Conservation (phyloP, 64 coral and sea anemone species). For the Actinia tenebrosa region DNA sequence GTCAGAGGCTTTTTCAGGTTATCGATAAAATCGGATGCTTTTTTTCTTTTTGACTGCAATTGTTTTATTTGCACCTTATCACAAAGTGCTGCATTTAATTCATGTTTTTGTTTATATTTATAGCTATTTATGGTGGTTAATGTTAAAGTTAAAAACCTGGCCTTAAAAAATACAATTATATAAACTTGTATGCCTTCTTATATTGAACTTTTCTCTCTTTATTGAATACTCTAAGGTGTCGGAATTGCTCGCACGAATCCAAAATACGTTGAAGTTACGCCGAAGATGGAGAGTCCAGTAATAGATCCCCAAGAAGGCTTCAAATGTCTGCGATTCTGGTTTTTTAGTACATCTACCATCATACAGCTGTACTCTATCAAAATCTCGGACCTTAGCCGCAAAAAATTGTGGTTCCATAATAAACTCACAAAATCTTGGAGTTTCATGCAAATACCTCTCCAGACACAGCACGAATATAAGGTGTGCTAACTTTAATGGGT, state of each 20-base stretch:
- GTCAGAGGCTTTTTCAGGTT: too few species aligned
- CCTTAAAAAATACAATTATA: too few species aligned
- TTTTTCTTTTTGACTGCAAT: too few species aligned
- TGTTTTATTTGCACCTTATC: too few species aligned
- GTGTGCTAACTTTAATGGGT: not conserved
- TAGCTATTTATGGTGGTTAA: too few species aligned
- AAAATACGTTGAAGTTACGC: not conserved
- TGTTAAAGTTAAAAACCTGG: too few species aligned
- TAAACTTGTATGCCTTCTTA: too few species aligned
- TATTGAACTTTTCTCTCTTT: not conserved
- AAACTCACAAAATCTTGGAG: not conserved
- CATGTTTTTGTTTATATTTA: too few species aligned
- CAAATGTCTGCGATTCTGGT: conserved; percentile 8
- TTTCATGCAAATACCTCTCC: not conserved
- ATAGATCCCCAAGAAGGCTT: not conserved
- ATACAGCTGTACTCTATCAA: not conserved
- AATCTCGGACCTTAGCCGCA: not conserved
- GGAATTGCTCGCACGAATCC: not conserved
- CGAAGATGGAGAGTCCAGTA: not conserved
- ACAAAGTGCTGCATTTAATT: too few species aligned
- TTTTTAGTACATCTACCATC: not conserved
- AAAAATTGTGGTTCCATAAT: not conserved
- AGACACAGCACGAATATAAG: not conserved
- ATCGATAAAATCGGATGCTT: too few species aligned
- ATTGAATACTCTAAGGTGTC: not conserved